phyloP scores from a whole-genome alignment of 2,797 vertebrate genomes.

The Hypotaenidia philippensis region DNA sequence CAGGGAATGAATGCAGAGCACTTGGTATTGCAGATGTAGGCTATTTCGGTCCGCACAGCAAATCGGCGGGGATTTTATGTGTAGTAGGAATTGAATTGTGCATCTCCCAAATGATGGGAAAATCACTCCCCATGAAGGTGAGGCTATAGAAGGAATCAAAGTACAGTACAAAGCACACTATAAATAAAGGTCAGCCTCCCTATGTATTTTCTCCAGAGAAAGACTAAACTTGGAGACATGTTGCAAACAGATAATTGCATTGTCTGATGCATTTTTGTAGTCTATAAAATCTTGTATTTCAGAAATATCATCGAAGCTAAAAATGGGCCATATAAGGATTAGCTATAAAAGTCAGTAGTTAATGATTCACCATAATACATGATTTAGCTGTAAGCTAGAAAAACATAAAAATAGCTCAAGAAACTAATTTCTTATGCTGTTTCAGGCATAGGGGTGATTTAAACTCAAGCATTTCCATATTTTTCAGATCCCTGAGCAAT shows the following conservation, averaged over 20 bases:
- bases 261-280: neutral
- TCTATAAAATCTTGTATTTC: neutral
- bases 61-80: slow-evolving; percentile 11
- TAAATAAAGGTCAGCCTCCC: slow-evolving; percentile 10
- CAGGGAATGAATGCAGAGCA: neutral
- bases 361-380: slow-evolving; percentile 61
- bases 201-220: neutral
- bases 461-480: slow-evolving; percentile 32
- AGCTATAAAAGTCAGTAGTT: slow-evolving; percentile 59
- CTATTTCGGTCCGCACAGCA: neutral
- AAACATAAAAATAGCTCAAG: slow-evolving; percentile 67
- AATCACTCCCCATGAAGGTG: slow-evolving; percentile 64
- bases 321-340: slow-evolving; percentile 51
- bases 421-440: slow-evolving; percentile 54
- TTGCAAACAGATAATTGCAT: slow-evolving; percentile 4
- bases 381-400: slow-evolving; percentile 61
- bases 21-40: neutral
- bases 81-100: slow-evolving; percentile 31
- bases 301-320: slow-evolving; percentile 35
- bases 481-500: slow-evolving; percentile 36
- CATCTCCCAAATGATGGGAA: slow-evolving; percentile 50
- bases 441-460: slow-evolving; percentile 57
- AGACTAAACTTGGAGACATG: neutral
- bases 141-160: neutral
- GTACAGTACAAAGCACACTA: neutral